These are phyloP conservation scores for Pseudopodoces humilis DNA, from an alignment of 2,113 vertebrate genomes.

Conservation along the genomic window DNA sequence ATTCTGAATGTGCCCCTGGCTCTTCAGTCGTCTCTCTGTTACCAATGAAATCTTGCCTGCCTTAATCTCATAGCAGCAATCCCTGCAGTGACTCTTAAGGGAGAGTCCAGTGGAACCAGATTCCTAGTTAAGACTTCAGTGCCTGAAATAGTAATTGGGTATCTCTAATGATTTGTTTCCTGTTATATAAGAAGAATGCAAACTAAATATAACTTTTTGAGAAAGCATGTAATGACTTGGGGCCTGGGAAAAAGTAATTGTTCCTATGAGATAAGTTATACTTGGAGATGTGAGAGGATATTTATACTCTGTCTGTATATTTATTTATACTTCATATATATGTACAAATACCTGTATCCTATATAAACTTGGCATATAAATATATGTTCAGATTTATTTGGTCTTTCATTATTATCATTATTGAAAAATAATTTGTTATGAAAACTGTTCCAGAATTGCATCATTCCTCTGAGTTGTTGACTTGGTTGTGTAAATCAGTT, in stretches of 20 bases:
- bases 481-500: neutral
- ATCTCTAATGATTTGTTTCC: constrained; percentile 12
- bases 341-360: neutral
- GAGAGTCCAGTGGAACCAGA: neutral
- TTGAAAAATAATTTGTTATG: neutral
- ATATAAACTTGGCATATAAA: neutral
- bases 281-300: neutral
- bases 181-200: neutral
- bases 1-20: neutral
- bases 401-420: neutral
- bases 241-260: neutral
- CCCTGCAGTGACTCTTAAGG: neutral
- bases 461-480: neutral
- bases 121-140: neutral
- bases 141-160: neutral
- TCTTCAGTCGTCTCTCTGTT: constrained; percentile 10
- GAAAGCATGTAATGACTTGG: neutral
- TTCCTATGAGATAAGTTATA: neutral
- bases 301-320: too few relatives aligned
- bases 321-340: neutral
- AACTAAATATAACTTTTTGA: neutral
- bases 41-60: neutral
- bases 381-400: neutral
- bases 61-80: neutral
- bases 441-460: neutral